Base-by-base conservation (phyloP, 1,140 invertebrate species). In the Semibalanus balanoides region DNA sequence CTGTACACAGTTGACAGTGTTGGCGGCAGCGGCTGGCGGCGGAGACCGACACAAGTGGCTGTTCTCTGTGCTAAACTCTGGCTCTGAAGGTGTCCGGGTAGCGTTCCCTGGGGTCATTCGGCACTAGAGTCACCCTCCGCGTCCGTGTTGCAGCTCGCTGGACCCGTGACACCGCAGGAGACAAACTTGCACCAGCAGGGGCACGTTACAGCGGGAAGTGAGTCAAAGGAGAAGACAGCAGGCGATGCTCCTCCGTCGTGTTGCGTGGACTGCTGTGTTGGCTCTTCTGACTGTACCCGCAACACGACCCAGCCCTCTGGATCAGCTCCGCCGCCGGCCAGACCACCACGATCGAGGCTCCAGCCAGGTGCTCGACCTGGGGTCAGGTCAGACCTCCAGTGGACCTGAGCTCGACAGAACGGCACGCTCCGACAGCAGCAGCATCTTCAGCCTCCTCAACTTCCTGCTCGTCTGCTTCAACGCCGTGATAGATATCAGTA, bases 401-500 rank as follows among this genome's bases (percentile, higher is more conserved):
- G 14, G 14, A 64, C 7, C 51, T 3, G 14, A 3, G 11, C 11
- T 22, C 7, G 7, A 14, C 1, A 64, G 22, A 64, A 19, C 51
- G 1, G 14, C 11, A 25, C 14, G 40, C n/a, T 29, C 27, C 17
- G 75, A 70, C 17, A 64, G 35, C 51, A 51, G 35, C 31, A 72
- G 69, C n/a, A 35, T 70, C 25, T 76, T 76, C 43, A 30, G 35
- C 0, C n/a, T 76, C 7, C 29, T 76, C 27, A 76, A 76, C 35
- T 76, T 76, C 43, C 35, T 76, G n/a, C 75, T 76, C 69, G 75
- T 76, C 30, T 70, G 70, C 19, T 76, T 76, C n/a, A 76, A 76
- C 28, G 75, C 75, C 3, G 69, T 76, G 3, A 76, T 76, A 40
- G 73, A 76, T 27, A 64, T 76, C 22, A 73, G 70, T 43, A 76